phyloP scores from a whole-genome alignment of 53 echinoderm and acorn worm genomes.

The Holothuria scabra region DNA sequence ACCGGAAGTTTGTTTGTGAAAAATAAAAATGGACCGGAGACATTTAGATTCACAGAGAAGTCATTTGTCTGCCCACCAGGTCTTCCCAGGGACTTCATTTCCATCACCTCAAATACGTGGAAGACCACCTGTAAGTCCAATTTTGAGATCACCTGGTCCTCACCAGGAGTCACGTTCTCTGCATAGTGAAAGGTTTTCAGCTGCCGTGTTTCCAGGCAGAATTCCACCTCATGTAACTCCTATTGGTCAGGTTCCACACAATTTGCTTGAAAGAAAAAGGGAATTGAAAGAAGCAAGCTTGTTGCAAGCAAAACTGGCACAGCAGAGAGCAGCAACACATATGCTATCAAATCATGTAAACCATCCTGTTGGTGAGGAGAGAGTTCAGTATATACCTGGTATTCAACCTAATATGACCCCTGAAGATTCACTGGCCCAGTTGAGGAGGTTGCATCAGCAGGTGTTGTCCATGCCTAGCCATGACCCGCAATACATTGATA shows the following conservation, averaged over 20 bases:
- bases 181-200: slow-evolving; percentile 16
- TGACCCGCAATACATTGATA: slow-evolving; percentile 11
- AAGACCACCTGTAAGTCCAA: slow-evolving; percentile 27
- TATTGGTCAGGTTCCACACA: slow-evolving; percentile 1
- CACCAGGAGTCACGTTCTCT: neutral
- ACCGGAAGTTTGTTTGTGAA: too few relatives aligned
- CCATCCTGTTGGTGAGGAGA: slow-evolving; percentile 6
- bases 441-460: slow-evolving; percentile 44
- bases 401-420: slow-evolving; percentile 21
- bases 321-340: slow-evolving; percentile 26
- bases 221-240: slow-evolving; percentile 19
- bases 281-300: slow-evolving; percentile 35
- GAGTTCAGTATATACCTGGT: slow-evolving; percentile 32
- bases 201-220: slow-evolving; percentile 18
- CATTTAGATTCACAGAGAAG: slow-evolving; percentile 35
- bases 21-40: slow-evolving; percentile 18
- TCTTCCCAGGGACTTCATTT: neutral
- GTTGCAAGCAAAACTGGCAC: slow-evolving; percentile 35
- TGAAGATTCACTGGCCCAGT: slow-evolving; percentile 42
- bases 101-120: neutral
- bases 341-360: neutral
- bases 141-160: slow-evolving; percentile 17
- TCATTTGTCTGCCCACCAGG: slow-evolving; percentile 15
- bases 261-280: slow-evolving; percentile 18
- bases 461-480: slow-evolving; percentile 45